phyloP scores from a whole-genome alignment of 2,888 invertebrate genomes.

The Noctua janthina region DNA sequence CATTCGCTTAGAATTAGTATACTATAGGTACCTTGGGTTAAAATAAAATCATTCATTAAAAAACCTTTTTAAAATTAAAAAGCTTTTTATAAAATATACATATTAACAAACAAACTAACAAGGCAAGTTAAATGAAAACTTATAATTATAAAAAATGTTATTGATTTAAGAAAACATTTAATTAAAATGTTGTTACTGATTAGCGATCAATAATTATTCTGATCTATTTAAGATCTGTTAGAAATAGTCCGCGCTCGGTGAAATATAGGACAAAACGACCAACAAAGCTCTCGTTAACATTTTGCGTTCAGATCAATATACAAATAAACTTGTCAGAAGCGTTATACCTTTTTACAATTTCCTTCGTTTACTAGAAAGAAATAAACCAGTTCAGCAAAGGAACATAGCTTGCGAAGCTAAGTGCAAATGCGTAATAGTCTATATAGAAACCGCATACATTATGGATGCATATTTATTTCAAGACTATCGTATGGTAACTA shows the following conservation, averaged over 20 bases:
- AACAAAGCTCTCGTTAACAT: conserved; percentile 1
- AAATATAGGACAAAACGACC: background rate
- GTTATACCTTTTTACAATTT: conserved; percentile 22
- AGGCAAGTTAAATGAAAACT: too few relatives aligned
- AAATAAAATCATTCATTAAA: too few relatives aligned
- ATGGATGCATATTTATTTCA: conserved; percentile 11
- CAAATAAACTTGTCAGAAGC: conserved; percentile 9
- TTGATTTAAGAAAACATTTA: background rate
- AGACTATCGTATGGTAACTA: background rate
- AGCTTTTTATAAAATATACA: too few relatives aligned
- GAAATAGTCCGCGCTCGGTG: background rate
- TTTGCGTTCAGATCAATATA: background rate
- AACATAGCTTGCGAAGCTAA: conserved; percentile 12
- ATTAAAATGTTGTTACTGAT: background rate
- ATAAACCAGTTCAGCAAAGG: conserved; percentile 17
- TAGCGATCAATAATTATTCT: background rate
- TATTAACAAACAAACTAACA: too few relatives aligned
- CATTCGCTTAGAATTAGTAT: background rate
- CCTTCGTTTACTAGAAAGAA: conserved; percentile 19
- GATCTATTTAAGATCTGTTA: background rate
- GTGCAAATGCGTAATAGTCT: conserved; percentile 21
- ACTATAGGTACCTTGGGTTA: too few relatives aligned
- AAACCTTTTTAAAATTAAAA: too few relatives aligned
- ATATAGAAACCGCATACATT: conserved; percentile 17
- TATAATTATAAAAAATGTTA: background rate